Conservation (phyloP, 2,888 invertebrate genomes). For the Loripinus fragilis region DNA sequence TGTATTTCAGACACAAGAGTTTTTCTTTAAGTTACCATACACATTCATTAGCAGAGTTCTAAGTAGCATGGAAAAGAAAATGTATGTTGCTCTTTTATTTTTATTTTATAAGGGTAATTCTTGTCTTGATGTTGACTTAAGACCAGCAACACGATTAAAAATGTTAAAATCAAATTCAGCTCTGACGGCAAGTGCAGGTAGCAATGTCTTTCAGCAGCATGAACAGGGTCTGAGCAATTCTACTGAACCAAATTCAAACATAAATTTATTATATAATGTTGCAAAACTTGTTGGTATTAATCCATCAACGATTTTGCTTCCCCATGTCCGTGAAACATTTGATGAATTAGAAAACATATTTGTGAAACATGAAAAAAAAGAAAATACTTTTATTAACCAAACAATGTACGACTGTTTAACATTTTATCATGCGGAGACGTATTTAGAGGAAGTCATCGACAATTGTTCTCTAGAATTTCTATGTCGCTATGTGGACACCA, state of each 20-base stretch:
- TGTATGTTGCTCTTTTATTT: slow-evolving; percentile 1
- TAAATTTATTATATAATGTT: neutral
- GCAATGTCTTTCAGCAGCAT: too few species aligned
- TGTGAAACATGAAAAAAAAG: neutral
- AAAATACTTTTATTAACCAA: neutral
- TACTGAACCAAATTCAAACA: too few species aligned
- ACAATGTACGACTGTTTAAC: slow-evolving; percentile 6
- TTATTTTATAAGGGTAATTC: slow-evolving; percentile 11
- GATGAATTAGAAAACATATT: neutral
- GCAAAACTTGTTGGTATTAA: slow-evolving; percentile 14
- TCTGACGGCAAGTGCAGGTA: too few species aligned
- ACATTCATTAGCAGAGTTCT: neutral
- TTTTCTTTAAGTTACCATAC: slow-evolving; percentile 13
- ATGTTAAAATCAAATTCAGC: neutral
- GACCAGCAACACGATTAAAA: slow-evolving; percentile 11
- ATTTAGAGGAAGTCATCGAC: slow-evolving; percentile 19
- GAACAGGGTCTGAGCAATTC: too few species aligned
- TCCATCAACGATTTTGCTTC: neutral
- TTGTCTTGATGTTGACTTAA: slow-evolving; percentile 1
- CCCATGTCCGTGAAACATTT: neutral
- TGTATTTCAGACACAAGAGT: neutral
- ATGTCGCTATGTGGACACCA: neutral
- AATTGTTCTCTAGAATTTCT: slow-evolving; percentile 19
- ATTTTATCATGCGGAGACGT: neutral
- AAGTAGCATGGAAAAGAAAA: neutral